A percentile compares a stretch with the other conserved stretches of the same genome.
phyloP scores from a whole-genome alignment of 2,888 invertebrate species.

The Xestia xanthographa region DNA sequence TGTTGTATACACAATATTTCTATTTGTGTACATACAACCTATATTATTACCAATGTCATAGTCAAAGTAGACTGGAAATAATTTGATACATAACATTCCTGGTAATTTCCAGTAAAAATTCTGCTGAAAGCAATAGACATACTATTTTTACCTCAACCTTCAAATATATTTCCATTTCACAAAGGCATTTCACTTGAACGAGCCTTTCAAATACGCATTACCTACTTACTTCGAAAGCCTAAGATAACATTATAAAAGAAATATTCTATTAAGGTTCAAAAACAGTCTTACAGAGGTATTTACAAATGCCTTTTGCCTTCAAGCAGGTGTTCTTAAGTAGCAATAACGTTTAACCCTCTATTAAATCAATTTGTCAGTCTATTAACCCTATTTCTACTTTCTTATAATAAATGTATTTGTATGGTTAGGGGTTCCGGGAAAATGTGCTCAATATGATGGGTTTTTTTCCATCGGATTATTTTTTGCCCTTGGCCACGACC shows the following conservation, averaged over 20 bases:
- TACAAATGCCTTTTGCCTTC: constrained; percentile 52
- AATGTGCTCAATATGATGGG: constrained; percentile 4
- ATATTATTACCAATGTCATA: not conserved
- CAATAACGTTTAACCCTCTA: constrained; percentile 63
- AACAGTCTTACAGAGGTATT: constrained; percentile 49
- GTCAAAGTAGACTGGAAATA: not conserved
- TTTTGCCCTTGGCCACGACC: not conserved
- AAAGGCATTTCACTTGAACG: constrained; percentile 46
- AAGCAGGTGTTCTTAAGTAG: constrained; percentile 66
- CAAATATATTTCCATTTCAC: constrained; percentile 45
- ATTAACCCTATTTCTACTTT: constrained; percentile 52
- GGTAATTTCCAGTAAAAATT: not conserved
- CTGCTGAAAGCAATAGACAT: not conserved
- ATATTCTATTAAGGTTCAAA: constrained; percentile 53
- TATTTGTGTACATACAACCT: not conserved
- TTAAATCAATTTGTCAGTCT: constrained; percentile 67
- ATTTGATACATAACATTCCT: not conserved
- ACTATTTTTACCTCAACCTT: constrained; percentile 23
- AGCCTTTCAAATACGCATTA: constrained; percentile 56
- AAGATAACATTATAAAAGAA: constrained; percentile 60
- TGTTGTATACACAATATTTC: not conserved
- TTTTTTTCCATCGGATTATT: not conserved
- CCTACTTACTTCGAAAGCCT: constrained; percentile 45
- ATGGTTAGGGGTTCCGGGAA: constrained; percentile 26
- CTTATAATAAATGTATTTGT: constrained; percentile 36